Evolutionary conservation across 2,113 vertebrate species (phyloP), one percentile per base, ranked within the genome.

Genomic region (Sminthopsis crassicaudata): DNA sequence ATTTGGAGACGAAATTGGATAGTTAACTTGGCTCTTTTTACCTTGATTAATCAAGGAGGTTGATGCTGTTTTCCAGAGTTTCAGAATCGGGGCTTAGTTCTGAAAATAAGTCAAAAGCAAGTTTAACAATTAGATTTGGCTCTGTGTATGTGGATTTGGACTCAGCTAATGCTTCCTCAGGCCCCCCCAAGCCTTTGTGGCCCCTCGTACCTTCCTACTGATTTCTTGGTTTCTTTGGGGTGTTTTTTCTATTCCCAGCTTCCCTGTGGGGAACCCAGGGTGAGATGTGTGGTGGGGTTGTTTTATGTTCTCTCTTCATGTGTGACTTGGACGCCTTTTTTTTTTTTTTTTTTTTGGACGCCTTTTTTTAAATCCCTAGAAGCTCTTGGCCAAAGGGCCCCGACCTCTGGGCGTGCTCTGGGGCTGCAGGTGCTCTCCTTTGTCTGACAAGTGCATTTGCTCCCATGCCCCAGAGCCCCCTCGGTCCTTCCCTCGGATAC

Each of bases 1-100:
- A 91, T 94, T 94, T 90, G 57, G 92, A 92, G 67, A 93, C 30
- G 92, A 95, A 96, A 96, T 1, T 3, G 93, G 93, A 30, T 90
- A 25, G 91, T 94, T 97, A 96, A 94, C 3, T 30, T 92, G 8
- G 57, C 95, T 97, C 95, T 95, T 0, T 97, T 96, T 97, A 96
- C 90, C 92, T 95, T 96, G 97, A 94, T 96, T 96, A 96, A 90
- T 88, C 53, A 90, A 30, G 92, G 95, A 26, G 42, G 93, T 57
- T 51, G 94, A 90, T 91, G 0, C 42, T 48, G 51, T 48, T 93
- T 95, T 95, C 50, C 11, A 88, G 11, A 96, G 76, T 50, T 94
- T 46, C 25, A 84, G 92, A 96, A 91, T 30, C 46, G 89, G 53
- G 23, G 76, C 90, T 67, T 91, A 1, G 52, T 90, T 88, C 48